A percentile compares a stretch with the other conserved stretches of the same genome.
Conservation (phyloP, 2,888 invertebrate species). For the Ornithoptera alexandrae region DNA sequence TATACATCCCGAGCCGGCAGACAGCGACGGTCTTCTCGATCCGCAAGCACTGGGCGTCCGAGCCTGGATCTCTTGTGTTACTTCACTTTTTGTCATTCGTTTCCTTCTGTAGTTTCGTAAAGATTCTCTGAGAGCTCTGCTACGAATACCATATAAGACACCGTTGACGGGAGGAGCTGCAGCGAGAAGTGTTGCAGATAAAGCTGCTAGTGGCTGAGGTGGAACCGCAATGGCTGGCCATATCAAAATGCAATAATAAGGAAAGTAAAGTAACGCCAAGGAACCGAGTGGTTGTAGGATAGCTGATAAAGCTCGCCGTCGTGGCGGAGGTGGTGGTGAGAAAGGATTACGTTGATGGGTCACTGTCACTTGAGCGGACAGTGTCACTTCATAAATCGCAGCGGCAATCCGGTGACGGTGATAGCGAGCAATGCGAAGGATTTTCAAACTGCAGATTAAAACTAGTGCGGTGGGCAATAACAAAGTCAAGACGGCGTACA, state of each 20-base stretch:
- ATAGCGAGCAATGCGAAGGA: constrained; percentile 83
- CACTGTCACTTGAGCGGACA: constrained; percentile 91
- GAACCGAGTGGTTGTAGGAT: constrained; percentile 87
- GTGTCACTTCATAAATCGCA: constrained; percentile 90
- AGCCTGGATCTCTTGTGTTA: constrained; percentile 89
- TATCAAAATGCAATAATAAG: constrained; percentile 85
- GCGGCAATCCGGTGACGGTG: constrained; percentile 91
- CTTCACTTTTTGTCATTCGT: constrained; percentile 87
- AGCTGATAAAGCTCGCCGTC: constrained; percentile 82
- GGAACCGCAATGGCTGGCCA: constrained; percentile 80
- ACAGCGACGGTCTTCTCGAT: constrained; percentile 85
- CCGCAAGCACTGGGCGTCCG: constrained; percentile 89
- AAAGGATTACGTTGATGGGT: constrained; percentile 91
- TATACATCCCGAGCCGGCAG: constrained; percentile 75
- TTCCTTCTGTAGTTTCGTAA: constrained; percentile 89
- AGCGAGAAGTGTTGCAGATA: constrained; percentile 83
- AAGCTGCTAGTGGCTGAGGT: constrained; percentile 73
- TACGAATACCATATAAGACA: constrained; percentile 88
- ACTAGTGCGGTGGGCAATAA: constrained; percentile 84
- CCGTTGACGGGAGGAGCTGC: constrained; percentile 87
- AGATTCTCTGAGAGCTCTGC: constrained; percentile 84
- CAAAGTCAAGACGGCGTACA: constrained; percentile 83
- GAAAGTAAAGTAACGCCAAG: constrained; percentile 85
- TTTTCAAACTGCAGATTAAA: constrained; percentile 86
- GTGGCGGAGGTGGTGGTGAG: constrained; percentile 83